A percentile compares a stretch with the other conserved stretches of the same genome.
These are phyloP conservation scores for Odontocerum albicorne DNA, from an alignment of 2,888 invertebrate species.

Conservation along the genomic window DNA sequence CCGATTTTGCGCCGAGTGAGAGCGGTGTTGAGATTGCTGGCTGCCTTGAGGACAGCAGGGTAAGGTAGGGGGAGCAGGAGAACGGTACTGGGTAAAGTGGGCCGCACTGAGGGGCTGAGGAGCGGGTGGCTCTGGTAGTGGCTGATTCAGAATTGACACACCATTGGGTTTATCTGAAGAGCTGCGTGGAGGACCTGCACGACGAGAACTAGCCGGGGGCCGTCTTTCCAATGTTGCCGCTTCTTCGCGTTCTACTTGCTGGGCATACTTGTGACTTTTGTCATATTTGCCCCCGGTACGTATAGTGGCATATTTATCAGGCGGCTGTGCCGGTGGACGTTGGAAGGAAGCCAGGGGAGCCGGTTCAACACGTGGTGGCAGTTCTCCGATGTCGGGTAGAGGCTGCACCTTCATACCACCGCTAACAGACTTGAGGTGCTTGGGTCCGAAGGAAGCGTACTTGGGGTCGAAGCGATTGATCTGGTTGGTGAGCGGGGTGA, in stretches of 20 bases:
- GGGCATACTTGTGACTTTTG: constrained; percentile 36
- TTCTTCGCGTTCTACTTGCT: constrained; percentile 36
- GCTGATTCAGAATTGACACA: constrained; percentile 49
- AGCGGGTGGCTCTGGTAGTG: constrained; percentile 48
- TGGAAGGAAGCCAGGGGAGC: constrained; percentile 31
- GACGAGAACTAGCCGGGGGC: constrained; percentile 36
- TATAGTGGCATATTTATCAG: constrained; percentile 53
- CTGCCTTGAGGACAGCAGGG: constrained; percentile 38
- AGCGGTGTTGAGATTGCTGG: constrained; percentile 23
- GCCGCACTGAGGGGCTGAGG: constrained; percentile 46
- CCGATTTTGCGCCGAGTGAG: constrained; percentile 30
- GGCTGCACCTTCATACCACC: constrained; percentile 35
- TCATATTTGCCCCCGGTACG: constrained; percentile 41
- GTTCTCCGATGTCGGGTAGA: constrained; percentile 31
- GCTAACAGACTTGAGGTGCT: constrained; percentile 44
- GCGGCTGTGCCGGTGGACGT: constrained; percentile 34
- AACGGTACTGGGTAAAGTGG: constrained; percentile 62
- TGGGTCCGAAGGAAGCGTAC: constrained; percentile 59
- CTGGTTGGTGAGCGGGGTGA: constrained; percentile 50
- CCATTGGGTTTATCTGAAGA: constrained; percentile 34
- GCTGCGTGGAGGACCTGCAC: constrained; percentile 35
- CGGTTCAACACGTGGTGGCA: constrained; percentile 29
- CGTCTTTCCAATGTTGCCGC: constrained; percentile 31
- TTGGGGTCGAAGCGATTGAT: constrained; percentile 64
- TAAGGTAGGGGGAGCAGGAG: constrained; percentile 40